Base-by-base conservation (phyloP, 2,113 vertebrate species). In the Cryptotis parvus region DNA sequence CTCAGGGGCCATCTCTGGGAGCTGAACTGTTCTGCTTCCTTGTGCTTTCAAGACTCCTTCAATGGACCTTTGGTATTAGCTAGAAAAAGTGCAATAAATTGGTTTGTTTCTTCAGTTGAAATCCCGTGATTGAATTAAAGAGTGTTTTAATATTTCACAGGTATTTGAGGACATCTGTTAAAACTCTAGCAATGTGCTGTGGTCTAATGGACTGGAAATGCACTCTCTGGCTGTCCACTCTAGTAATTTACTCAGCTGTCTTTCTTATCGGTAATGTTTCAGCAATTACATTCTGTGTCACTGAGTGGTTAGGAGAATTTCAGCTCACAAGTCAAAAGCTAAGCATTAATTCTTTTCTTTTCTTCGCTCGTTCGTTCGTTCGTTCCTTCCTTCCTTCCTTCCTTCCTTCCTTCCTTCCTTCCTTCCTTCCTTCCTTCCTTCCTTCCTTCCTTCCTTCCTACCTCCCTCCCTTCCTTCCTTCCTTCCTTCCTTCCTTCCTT, bases 101-200 rank as follows among this genome's bases (percentile, higher is more conserved):
- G 6, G 76, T 11, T 27, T 95, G 27, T 96, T 95, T 95, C 79
- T 95, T 94, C 35, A 65, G n/a, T 58, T 77, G 79, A 95, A 97
- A 94, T 76, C 5, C 35, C 83, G 65, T 75, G 31, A 96, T 82
- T 92, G 68, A 95, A 96, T 96, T 94, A 95, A 94, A 91, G 78
- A 91, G 41, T 39, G 49, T 88, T 96, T 96, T 95, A 95, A 96
- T 96, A 96, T 96, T 97, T 95, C 95, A 87, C 27, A 76, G 82
- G 79, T 92, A 65, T 89, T 73, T 94, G 72, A 93, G 84, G 93
- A 91, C 94, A 95, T 97, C 94, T 97, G 96, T 89, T 95, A 93
- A 93, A 84, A 79, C 92, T n/a, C 65, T 96, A 95, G 70, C 76
- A 81, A 69, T 95, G 63, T 81, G 27, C 83, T 63, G 66, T 87